Conservation (phyloP, 2,888 invertebrate species). For the Cephus pygmeus region DNA sequence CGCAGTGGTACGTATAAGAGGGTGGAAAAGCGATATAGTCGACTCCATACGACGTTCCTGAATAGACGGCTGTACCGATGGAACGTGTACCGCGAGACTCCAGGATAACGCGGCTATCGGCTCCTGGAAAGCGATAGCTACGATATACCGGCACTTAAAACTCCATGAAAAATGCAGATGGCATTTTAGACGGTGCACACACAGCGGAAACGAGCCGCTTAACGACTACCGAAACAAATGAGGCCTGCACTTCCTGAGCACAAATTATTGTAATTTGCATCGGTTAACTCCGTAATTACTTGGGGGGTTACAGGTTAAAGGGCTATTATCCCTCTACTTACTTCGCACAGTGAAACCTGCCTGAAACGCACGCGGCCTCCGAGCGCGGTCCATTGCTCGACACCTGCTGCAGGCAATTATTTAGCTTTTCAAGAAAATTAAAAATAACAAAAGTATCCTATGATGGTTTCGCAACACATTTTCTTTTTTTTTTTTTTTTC, state of each 20-base stretch:
- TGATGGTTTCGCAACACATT: not conserved
- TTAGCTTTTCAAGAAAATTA: not conserved
- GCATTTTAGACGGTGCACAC: constrained; percentile 26
- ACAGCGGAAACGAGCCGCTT: constrained; percentile 29
- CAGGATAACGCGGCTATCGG: not conserved
- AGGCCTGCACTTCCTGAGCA: constrained; percentile 42
- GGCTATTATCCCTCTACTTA: constrained; percentile 50
- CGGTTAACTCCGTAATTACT: constrained; percentile 58
- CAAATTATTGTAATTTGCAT: constrained; percentile 60
- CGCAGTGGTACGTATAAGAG: not conserved
- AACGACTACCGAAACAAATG: constrained; percentile 38
- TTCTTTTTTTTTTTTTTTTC: not conserved
- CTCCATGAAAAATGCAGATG: constrained; percentile 41
- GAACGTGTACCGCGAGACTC: not conserved
- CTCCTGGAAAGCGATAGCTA: constrained; percentile 16
- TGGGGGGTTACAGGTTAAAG: constrained; percentile 54
- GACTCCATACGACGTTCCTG: not conserved
- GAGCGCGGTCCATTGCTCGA: not conserved
- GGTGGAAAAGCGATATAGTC: not conserved
- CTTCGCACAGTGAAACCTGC: constrained; percentile 19
- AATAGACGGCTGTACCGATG: not conserved
- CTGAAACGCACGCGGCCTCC: not conserved
- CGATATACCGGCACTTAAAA: constrained; percentile 18
- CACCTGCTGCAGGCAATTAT: not conserved
- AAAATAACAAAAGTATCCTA: not conserved